Base-by-base conservation (phyloP, 37 sponge, comb jelly and placozoan genomes). In the Corticium candelabrum region DNA sequence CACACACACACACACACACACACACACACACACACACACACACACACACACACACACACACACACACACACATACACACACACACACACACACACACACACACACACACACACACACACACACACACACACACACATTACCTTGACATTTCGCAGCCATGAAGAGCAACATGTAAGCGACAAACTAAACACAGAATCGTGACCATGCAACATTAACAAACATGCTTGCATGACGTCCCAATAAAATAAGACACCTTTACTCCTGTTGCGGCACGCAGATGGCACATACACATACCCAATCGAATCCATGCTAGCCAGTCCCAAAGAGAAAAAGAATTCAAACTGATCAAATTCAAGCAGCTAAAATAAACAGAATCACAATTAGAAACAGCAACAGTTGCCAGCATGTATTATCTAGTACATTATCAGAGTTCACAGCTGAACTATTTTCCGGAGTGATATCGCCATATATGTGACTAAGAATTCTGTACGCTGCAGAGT, bases 241-340 rank as follows among this genome's bases (percentile, higher is more conserved):
- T n/a, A n/a, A n/a, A n/a, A n/a, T n/a, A n/a, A n/a, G n/a, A n/a
- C n/a, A n/a, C n/a, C n/a, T n/a, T n/a, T n/a, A 2, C 36, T 74
- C 37, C 39, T 37, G 27, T 79, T 68, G 40, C 83, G 84, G 78
- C 93, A 92, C 15, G 33, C 73, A 35, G 86, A 78, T 56, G 93
- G 93, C 2, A 92, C 87, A 82, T 92, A 92, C 34, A 92, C 77
- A 35, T 84, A 92, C 1, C 93, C 93, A 34, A 38, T 79, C 21
- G 67, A 56, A 79, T 92, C 93, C 89, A 92, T 88, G 33, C 76
- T 68, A 5, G 50, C 81, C 3, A 77, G 1, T 1, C 27, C 35
- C 0, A 86, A n/a, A 37, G 76, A 77, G 3, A 41, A 34, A 36
- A 86, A 86, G 67, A 88, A 92, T 36, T 92, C 89, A 32, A 82